A percentile compares a stretch with the other conserved stretches of the same genome.
phyloP scores from a whole-genome alignment of 2,113 vertebrate species.

The Phaethornis superciliosus region DNA sequence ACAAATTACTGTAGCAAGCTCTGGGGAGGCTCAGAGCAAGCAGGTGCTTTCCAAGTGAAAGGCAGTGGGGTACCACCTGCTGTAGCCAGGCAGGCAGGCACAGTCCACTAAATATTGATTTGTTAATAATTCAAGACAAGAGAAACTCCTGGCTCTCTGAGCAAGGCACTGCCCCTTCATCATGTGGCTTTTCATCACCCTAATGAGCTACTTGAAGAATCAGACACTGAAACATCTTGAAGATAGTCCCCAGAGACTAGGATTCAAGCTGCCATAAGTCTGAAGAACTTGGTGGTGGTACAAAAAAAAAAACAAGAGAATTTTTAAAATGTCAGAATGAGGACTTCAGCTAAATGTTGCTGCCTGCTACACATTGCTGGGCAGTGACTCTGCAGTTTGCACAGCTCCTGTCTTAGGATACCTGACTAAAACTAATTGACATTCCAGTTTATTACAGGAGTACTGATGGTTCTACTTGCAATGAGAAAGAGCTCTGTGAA shows the following conservation, averaged over 20 bases:
- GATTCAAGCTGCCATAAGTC: constrained; percentile 26
- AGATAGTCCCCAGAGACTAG: constrained; percentile 56
- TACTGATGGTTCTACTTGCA: neutral
- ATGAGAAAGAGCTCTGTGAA: neutral
- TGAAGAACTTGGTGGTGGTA: neutral
- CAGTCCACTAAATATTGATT: constrained; percentile 72
- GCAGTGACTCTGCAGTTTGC: neutral
- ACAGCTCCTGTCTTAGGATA: neutral
- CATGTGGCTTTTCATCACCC: constrained; percentile 69
- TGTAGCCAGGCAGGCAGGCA: constrained; percentile 68
- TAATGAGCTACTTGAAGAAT: constrained; percentile 73
- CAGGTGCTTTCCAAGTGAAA: constrained; percentile 75
- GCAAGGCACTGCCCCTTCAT: constrained; percentile 67
- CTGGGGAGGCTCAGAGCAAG: constrained; percentile 73
- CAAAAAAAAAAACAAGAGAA: neutral
- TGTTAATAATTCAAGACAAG: constrained; percentile 81
- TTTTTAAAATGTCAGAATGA: neutral
- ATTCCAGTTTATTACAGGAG: neutral
- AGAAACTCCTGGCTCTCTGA: constrained; percentile 73
- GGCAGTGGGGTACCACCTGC: constrained; percentile 77
- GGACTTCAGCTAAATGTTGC: neutral
- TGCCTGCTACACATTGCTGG: neutral
- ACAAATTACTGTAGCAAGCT: constrained; percentile 78
- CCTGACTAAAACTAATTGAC: neutral
- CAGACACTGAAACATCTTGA: constrained; percentile 58